Evolutionary conservation across 2,797 vertebrate genomes (phyloP).

Genomic region (Luscinia megarhynchos): DNA sequence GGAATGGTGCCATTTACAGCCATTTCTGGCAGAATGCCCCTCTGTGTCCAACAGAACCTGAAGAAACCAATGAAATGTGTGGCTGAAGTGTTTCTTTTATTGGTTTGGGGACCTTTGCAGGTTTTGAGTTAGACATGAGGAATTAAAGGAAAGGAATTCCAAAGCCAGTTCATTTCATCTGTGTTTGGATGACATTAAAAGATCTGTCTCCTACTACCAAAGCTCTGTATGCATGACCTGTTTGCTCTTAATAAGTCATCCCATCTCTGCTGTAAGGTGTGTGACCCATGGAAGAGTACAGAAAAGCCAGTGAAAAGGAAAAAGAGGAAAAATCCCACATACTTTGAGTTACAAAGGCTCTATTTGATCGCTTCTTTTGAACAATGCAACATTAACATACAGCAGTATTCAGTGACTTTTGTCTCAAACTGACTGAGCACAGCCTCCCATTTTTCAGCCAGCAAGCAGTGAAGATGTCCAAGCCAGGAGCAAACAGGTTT

Average conservation of each 20-base stretch:
- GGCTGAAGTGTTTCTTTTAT: not conserved
- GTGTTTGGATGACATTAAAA: not conserved
- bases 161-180: not conserved
- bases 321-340: not conserved
- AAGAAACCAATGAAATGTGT: not conserved
- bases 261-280: not conserved
- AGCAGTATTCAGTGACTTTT: not conserved
- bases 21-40: not conserved
- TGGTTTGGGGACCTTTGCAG: not conserved
- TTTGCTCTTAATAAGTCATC: not conserved
- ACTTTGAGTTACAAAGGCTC: not conserved
- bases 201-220: not conserved
- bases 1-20: not conserved
- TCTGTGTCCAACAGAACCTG: not conserved
- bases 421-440: rapidly evolving
- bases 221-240: rapidly evolving
- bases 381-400: not conserved
- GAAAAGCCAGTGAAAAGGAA: not conserved
- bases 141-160: not conserved
- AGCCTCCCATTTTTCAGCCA: rapidly evolving
- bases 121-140: not conserved
- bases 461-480: not conserved
- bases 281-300: not conserved
- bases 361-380: not conserved
- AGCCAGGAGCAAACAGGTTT: not conserved